Conservation (phyloP, 2,113 vertebrate genomes). For the Gymnocephalus cernua region DNA sequence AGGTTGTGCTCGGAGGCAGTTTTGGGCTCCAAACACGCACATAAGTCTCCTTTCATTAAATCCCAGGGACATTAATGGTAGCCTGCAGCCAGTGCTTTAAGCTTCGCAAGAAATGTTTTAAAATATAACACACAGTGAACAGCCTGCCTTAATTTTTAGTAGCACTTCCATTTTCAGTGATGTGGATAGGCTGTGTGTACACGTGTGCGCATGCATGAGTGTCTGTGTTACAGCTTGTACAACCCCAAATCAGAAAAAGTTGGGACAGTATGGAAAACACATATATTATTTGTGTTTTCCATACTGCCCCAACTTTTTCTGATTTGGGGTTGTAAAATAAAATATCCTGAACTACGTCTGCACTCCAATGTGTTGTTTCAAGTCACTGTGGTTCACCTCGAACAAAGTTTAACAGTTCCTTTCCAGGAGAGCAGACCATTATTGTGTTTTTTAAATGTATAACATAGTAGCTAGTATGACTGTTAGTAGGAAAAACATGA, state of each 20-base stretch:
- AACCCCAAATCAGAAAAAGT: too few species aligned
- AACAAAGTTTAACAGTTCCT: not conserved
- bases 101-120: slow-evolving; percentile 51
- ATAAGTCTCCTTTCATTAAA: slow-evolving; percentile 66
- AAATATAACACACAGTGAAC: slow-evolving; percentile 52
- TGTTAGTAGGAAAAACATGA: not conserved
- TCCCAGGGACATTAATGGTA: slow-evolving; percentile 56
- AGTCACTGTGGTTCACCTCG: not conserved
- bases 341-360: slow-evolving; percentile 6
- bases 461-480: not conserved
- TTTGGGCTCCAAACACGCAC: slow-evolving; percentile 52
- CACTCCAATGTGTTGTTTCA: slow-evolving; percentile 11
- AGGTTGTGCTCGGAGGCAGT: slow-evolving; percentile 62
- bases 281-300: too few species aligned
- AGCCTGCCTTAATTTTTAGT: slow-evolving; percentile 35
- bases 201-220: not conserved
- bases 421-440: not conserved
- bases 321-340: too few species aligned
- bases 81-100: slow-evolving; percentile 51
- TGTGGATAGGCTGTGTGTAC: not conserved
- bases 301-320: too few species aligned
- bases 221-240: slow-evolving; percentile 21
- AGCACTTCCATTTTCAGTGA: slow-evolving; percentile 34
- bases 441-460: not conserved
- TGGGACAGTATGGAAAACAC: too few species aligned